Base-by-base conservation (phyloP, 2,888 invertebrate genomes). In the Bugulina stolonifera region DNA sequence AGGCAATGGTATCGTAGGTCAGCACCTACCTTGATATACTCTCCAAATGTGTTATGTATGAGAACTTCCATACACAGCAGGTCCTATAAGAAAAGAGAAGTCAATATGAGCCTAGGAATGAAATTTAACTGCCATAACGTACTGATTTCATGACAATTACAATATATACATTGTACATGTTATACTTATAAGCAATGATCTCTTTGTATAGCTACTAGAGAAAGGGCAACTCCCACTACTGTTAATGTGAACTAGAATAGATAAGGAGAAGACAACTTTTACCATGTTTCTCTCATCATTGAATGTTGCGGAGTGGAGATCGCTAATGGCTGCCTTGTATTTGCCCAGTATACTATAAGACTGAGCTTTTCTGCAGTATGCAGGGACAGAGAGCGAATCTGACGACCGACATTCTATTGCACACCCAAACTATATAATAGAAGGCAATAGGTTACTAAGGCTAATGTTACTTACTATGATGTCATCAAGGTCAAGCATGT, bases 31-130 rank as follows among this genome's bases (percentile, higher is more conserved):
- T 64, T 64, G 5, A 29, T 27, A 32, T 64, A 64, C 32, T 64
- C 64, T 14, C 25, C 18, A 27, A 64, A 64, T 32, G 64, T 64
- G 64, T 64, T 64, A n/a, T 64, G 32, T 3, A 64, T 64, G 5
- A 64, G 32, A 14, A 32, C 64, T 32, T 64, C 64, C 22, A 25
- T 14, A 32, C 64, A 64, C 32, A 64, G n/a, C 32, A 64, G 25
- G 32, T 64, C 64, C 64, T 64, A n/a, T 10, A 55, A 25, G 5
- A 52, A 55, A 5, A 55, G 10, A 55, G 5, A 55, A 55, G 25
- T 23, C 5, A 23, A 23, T 55, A 55, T 18, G 22, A 55, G 3
- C n/a, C n/a, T n/a, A n/a, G n/a, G n/a, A n/a, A n/a, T n/a, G n/a
- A n/a, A n/a, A n/a, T n/a, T n/a, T n/a, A n/a, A n/a, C n/a, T n/a